A percentile compares a stretch with the other conserved stretches of the same genome.
Evolutionary conservation across 2,888 invertebrate species (phyloP).

Genomic region (Pteria penguin): DNA sequence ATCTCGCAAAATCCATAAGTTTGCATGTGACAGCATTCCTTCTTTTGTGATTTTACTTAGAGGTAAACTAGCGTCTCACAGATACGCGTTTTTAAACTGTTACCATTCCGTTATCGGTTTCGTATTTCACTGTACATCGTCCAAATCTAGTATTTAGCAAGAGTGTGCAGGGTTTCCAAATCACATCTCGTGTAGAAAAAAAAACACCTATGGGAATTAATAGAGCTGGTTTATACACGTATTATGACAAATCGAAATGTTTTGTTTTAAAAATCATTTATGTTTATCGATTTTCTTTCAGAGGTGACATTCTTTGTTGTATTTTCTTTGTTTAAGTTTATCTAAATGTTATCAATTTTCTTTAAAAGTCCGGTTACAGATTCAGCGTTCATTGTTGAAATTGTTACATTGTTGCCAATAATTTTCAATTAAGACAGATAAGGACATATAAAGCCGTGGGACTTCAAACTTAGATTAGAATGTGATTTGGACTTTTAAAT

Average conservation of each 20-base stretch:
- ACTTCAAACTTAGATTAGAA: too few species aligned
- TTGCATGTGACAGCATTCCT: slow-evolving; percentile 41
- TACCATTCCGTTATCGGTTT: slow-evolving; percentile 33
- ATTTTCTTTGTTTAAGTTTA: slow-evolving; percentile 20
- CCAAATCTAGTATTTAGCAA: background rate
- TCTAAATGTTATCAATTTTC: slow-evolving; percentile 30
- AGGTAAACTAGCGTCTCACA: slow-evolving; percentile 13
- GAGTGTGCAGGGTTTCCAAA: too few species aligned
- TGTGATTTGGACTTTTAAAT: background rate
- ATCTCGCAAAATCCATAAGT: slow-evolving; percentile 41
- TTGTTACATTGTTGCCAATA: slow-evolving; percentile 26
- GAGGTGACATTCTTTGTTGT: background rate
- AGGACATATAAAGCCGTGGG: too few species aligned
- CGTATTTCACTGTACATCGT: background rate
- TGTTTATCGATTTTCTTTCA: slow-evolving; percentile 19
- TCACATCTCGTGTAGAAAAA: background rate
- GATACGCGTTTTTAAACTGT: slow-evolving; percentile 38
- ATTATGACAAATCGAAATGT: background rate
- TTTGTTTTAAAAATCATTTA: slow-evolving; percentile 23
- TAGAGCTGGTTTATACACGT: slow-evolving; percentile 29
- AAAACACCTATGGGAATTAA: background rate
- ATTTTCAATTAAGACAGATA: background rate
- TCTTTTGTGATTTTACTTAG: slow-evolving; percentile 11
- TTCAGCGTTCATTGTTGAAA: slow-evolving; percentile 1
- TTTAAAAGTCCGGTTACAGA: slow-evolving; percentile 4